Conservation (phyloP, 2,113 vertebrate genomes). For the Lycaon pictus region DNA sequence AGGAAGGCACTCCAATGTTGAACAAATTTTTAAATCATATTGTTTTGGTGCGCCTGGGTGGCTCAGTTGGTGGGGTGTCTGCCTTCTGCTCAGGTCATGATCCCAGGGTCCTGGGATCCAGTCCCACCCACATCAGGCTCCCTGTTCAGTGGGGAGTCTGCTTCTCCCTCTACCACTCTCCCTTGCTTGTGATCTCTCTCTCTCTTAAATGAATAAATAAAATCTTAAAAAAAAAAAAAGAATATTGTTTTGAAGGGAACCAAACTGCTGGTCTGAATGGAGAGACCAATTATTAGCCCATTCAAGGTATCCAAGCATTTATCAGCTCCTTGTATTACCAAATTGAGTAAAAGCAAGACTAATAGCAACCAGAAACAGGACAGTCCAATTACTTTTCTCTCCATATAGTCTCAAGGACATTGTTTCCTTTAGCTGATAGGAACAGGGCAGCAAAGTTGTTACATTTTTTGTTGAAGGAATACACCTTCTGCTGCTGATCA, state of each 20-base stretch:
- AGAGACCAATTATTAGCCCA: not conserved
- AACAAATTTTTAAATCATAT: not conserved
- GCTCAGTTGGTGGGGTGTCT: too few relatives aligned
- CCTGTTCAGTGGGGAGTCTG: too few relatives aligned
- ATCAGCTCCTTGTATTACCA: not conserved
- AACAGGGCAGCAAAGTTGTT: not conserved
- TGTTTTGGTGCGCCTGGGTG: too few relatives aligned
- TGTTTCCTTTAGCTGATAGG: not conserved
- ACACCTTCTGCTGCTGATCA: not conserved
- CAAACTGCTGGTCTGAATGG: not conserved
- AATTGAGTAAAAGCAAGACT: conserved; percentile 34
- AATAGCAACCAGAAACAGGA: not conserved
- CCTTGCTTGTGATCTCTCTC: too few relatives aligned
- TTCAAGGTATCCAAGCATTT: not conserved
- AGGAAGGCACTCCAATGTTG: not conserved
- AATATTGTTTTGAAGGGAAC: not conserved
- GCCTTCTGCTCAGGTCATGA: too few relatives aligned
- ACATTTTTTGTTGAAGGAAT: not conserved
- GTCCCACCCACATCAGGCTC: too few relatives aligned
- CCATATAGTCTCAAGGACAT: not conserved
- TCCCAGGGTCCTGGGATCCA: too few relatives aligned
- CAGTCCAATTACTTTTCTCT: not conserved
- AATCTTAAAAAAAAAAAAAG: not conserved
- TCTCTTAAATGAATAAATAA: too few relatives aligned
- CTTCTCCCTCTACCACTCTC: too few relatives aligned